Conservation (phyloP, 1,140 invertebrate genomes). For the Sesamia nonagrioides region DNA sequence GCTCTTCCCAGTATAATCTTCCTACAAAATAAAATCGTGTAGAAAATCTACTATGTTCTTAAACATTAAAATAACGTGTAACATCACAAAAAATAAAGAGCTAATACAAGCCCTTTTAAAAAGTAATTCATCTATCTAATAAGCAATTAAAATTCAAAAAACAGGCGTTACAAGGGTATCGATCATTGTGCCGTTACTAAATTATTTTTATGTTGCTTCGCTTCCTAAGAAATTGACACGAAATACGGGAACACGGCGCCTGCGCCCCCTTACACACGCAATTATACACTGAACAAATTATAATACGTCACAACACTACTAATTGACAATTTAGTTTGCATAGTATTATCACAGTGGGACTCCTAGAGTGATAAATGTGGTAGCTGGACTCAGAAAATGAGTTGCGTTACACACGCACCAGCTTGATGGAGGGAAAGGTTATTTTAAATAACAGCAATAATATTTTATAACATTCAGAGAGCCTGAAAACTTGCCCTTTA, state of each 20-base stretch:
- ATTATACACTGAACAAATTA: constrained; percentile 30
- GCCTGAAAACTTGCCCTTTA: no score
- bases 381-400: background rate
- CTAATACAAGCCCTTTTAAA: constrained; percentile 18
- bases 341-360: constrained; percentile 11
- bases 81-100: constrained; percentile 12
- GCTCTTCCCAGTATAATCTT: no score
- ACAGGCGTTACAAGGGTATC: constrained; percentile 37
- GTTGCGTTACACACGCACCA: background rate
- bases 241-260: background rate
- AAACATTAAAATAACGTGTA: constrained; percentile 10
- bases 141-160: constrained; percentile 41
- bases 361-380: background rate
- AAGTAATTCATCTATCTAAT: constrained; percentile 40
- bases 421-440: background rate
- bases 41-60: background rate
- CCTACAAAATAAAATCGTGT: background rate
- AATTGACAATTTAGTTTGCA: constrained; percentile 46
- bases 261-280: background rate
- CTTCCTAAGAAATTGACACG: constrained; percentile 36
- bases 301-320: constrained; percentile 13
- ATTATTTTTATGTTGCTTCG: constrained; percentile 16
- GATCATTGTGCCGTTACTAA: constrained; percentile 25
- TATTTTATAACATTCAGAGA: background rate
- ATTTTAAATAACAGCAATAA: background rate